Evolutionary conservation across 2,888 invertebrate genomes (phyloP), one percentile per base, ranked within the genome.

Genomic region (Horisme vitalbata): DNA sequence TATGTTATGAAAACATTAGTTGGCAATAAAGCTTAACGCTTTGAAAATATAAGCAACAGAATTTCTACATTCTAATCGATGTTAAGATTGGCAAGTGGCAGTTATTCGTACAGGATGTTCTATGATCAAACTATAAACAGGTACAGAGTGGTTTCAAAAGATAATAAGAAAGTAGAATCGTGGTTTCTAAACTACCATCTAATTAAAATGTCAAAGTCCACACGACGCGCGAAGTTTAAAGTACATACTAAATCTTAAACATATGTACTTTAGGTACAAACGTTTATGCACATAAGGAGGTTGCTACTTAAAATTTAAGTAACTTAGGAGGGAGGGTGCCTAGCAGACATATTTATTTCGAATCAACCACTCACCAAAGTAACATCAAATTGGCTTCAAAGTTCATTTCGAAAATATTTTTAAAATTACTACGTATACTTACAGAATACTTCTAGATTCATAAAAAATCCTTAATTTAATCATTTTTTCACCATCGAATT

Each of bases 401-500:
- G 26, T 36, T 44, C 34, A 44, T 49, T 41, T 55, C 41, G 35
- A 50, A 58, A 56, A 52, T 52, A 52, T 45, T 51, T 53, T 41
- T 43, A 52, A 52, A 51, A 48, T 41, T 47, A 46, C 47, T 35
- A 59, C 48, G 41, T 55, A 48, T 54, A 54, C 55, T 55, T 59
- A 56, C 38, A 45, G 43, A 43, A 38, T 52, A 43, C 23, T 45
- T 51, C 51, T 56, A 55, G 41, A 49, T 45, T 32, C 36, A 44
- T 36, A 50, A 69, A 71, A 68, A 65, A 59, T 57, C 48, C 56
- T 65, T 64, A 63, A 20, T 28, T 59, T 56, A 55, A 52, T 52
- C n/a, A n/a, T n/a, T n/a, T n/a, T 67, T 71, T 81, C 80, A 83
- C 82, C 68, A 61, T 68, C 59, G 67, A 41, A 49, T 54, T 88